These are phyloP conservation scores for Agriopis marginaria DNA, from an alignment of 2,888 invertebrate genomes.

Conservation along the genomic window DNA sequence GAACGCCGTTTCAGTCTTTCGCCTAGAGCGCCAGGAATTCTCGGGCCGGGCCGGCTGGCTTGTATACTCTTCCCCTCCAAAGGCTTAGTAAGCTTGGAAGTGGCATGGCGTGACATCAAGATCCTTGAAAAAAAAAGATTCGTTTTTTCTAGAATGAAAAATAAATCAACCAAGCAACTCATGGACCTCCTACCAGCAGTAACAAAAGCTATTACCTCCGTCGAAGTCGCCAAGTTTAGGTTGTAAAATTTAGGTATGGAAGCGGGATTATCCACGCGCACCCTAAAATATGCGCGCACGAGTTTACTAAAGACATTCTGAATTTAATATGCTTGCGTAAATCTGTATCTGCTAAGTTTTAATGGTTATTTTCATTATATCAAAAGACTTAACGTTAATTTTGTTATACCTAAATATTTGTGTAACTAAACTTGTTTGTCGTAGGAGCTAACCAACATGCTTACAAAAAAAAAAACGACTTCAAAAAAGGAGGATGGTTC, in stretches of 20 bases:
- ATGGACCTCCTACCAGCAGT: constrained; percentile 47
- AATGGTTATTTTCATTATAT: constrained; percentile 8
- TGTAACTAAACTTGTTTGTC: not conserved
- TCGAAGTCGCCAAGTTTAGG: constrained; percentile 35
- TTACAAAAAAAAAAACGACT: too few species aligned
- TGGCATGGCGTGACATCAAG: not conserved
- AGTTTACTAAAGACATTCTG: constrained; percentile 29
- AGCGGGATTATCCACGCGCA: constrained; percentile 27
- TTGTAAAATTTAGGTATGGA: constrained; percentile 31
- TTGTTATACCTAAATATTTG: not conserved
- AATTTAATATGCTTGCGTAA: constrained; percentile 28
- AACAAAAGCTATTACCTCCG: constrained; percentile 70
- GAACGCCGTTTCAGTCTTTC: too few species aligned
- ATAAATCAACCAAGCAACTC: not conserved
- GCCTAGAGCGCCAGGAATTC: too few species aligned
- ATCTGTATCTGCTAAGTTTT: constrained; percentile 29
- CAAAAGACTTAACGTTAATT: constrained; percentile 3
- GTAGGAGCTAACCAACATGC: too few species aligned
- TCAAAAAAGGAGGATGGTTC: too few species aligned
- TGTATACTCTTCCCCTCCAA: too few species aligned
- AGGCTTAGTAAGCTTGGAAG: too few species aligned
- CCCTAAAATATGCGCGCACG: constrained; percentile 28
- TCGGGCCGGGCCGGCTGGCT: too few species aligned
- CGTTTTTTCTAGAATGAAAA: not conserved
- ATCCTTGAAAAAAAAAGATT: not conserved